Conservation (phyloP, 2,113 vertebrate genomes). For the Periophthalmodon schlosseri region DNA sequence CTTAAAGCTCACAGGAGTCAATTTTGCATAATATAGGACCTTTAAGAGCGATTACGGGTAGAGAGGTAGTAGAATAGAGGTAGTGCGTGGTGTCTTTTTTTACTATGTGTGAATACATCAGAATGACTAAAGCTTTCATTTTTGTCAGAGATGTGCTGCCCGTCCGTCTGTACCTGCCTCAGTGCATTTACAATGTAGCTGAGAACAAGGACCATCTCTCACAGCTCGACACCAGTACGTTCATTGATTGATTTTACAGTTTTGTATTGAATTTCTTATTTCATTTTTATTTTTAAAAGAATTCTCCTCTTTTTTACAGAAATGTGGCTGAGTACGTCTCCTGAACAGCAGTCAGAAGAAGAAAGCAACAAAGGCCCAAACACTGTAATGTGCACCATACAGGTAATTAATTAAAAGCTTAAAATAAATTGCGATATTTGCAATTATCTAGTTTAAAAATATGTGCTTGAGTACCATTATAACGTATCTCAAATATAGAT, state of each 20-base stretch:
- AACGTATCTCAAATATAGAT: too few relatives aligned
- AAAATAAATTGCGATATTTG: too few relatives aligned
- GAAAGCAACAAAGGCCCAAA: conserved; percentile 46
- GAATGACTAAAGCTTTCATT: not conserved
- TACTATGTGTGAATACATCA: not conserved
- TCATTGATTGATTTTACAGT: not conserved
- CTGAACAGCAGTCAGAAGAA: conserved; percentile 41
- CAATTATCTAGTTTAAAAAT: too few relatives aligned
- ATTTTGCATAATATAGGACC: too few relatives aligned
- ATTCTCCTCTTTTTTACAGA: conserved; percentile 45
- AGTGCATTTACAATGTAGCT: conserved; percentile 55
- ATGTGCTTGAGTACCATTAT: too few relatives aligned
- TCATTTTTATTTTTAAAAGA: not conserved
- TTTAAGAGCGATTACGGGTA: not conserved
- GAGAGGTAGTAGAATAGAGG: not conserved
- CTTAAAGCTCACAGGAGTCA: too few relatives aligned
- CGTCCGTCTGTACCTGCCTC: conserved; percentile 72
- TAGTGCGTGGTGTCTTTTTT: not conserved
- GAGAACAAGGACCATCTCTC: conserved; percentile 40
- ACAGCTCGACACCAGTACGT: conserved; percentile 72
- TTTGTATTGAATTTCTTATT: not conserved
- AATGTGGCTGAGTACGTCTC: conserved; percentile 62
- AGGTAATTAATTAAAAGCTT: conserved; percentile 29
- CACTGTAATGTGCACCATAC: conserved; percentile 71
- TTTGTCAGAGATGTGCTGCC: conserved; percentile 81